These are phyloP conservation scores for Indicator maculatus DNA, from an alignment of 2,113 vertebrate species.

Conservation along the genomic window DNA sequence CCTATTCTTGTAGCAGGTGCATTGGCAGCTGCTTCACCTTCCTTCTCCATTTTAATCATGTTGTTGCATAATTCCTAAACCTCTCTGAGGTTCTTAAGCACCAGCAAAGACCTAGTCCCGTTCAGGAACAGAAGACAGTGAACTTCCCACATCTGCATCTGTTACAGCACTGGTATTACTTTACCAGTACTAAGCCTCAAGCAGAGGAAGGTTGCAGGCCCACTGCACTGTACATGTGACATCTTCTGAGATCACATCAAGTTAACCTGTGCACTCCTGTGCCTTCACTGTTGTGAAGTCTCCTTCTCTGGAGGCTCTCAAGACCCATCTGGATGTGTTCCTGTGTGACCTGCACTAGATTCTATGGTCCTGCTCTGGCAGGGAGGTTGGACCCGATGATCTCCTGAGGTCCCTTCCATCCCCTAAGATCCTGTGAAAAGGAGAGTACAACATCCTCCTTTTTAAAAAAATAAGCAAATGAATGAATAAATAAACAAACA, in stretches of 20 bases:
- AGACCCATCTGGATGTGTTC: too few relatives aligned
- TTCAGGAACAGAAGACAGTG: neutral
- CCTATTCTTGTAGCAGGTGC: neutral
- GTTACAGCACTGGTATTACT: neutral
- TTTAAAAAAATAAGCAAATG: too few relatives aligned
- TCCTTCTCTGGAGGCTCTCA: too few relatives aligned
- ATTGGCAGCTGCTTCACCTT: slow-evolving; percentile 42
- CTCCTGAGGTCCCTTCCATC: too few relatives aligned
- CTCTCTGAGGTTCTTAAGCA: slow-evolving; percentile 23
- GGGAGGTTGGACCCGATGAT: too few relatives aligned
- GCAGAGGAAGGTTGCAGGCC: neutral
- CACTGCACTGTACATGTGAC: neutral
- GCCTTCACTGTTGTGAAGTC: neutral
- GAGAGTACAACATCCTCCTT: too few relatives aligned
- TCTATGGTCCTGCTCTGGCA: too few relatives aligned
- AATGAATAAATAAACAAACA: too few relatives aligned
- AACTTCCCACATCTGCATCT: neutral
- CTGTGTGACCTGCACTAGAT: too few relatives aligned
- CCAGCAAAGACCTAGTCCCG: slow-evolving; percentile 7
- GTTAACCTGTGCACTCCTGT: neutral
- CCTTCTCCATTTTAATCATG: slow-evolving; percentile 21
- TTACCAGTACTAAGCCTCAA: neutral
- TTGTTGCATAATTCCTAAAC: slow-evolving; percentile 8
- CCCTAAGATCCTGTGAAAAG: too few relatives aligned
- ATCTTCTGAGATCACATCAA: neutral